Percentiles rank a stretch among this genome's conserved stretches.
These are phyloP conservation scores for Drosophila paulistorum DNA, from an alignment of 1,140 invertebrate species.

Conservation along the genomic window DNA sequence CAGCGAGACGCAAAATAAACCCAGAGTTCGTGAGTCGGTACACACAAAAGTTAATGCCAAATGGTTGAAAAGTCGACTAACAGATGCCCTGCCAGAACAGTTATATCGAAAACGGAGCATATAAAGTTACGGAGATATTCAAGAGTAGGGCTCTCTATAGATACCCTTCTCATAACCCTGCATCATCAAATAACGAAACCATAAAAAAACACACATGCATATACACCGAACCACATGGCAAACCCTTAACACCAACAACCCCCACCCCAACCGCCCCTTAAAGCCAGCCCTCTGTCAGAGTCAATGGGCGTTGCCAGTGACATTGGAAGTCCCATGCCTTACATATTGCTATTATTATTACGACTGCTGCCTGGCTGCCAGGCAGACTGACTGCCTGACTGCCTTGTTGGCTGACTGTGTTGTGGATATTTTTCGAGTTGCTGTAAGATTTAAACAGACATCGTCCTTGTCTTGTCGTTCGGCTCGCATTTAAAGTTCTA, in stretches of 20 bases:
- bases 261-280: not conserved
- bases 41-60: conserved; percentile 33
- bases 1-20: conserved; percentile 42
- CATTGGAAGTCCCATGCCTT: conserved; percentile 29
- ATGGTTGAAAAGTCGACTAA: conserved; percentile 14
- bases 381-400: not conserved
- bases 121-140: too few species aligned
- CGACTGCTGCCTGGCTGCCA: not conserved
- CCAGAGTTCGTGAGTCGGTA: conserved; percentile 8
- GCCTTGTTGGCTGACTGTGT: too few species aligned
- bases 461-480: conserved; percentile 9
- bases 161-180: conserved; percentile 2
- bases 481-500: conserved; percentile 16
- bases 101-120: not conserved
- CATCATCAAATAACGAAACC: conserved; percentile 20
- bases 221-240: not conserved
- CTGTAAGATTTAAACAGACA: conserved; percentile 19
- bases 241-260: conserved; percentile 8
- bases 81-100: not conserved
- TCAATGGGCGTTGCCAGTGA: conserved; percentile 18
- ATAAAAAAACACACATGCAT: not conserved
- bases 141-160: not conserved
- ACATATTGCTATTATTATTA: conserved; percentile 41
- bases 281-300: not conserved
- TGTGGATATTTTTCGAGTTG: conserved; percentile 4